A percentile compares a stretch with the other conserved stretches of the same genome.
Conservation (phyloP, 2,113 vertebrate genomes). For the Phyllopteryx taeniolatus region DNA sequence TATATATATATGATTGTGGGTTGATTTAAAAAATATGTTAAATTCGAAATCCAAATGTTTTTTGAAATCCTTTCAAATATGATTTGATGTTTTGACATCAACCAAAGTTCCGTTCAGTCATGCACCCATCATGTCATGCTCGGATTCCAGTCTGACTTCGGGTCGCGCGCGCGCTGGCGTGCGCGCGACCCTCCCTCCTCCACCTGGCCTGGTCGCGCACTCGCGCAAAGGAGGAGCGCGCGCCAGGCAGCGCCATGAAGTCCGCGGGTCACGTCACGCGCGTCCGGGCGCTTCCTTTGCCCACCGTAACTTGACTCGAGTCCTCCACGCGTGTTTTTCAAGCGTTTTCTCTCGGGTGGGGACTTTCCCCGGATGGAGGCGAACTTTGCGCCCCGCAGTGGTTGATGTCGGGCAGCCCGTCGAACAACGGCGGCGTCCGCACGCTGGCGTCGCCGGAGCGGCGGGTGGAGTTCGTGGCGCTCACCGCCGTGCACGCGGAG, state of each 20-base stretch:
- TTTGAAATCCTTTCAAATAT: no score
- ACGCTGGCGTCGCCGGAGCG: constrained; percentile 75
- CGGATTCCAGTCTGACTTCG: no score
- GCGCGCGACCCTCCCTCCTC: background rate
- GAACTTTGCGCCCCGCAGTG: constrained; percentile 32
- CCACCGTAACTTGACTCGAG: background rate
- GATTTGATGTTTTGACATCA: no score
- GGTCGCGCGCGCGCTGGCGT: background rate
- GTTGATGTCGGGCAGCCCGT: constrained; percentile 70
- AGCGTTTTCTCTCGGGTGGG: no score
- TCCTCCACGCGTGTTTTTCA: background rate
- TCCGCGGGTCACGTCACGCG: background rate
- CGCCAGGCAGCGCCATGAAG: background rate
- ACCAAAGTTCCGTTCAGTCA: no score
- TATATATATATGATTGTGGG: no score
- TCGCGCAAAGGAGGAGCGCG: background rate
- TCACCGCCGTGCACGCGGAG: constrained; percentile 84
- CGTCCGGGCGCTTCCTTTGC: background rate
- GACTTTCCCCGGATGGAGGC: background rate
- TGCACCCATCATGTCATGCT: no score
- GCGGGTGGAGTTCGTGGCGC: constrained; percentile 84
- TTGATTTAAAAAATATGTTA: no score
- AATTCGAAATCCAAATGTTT: no score
- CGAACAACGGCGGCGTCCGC: constrained; percentile 79
- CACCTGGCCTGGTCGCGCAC: background rate